Evolutionary conservation across 2,113 vertebrate species (phyloP).

Genomic region (Podocnemis expansa): DNA sequence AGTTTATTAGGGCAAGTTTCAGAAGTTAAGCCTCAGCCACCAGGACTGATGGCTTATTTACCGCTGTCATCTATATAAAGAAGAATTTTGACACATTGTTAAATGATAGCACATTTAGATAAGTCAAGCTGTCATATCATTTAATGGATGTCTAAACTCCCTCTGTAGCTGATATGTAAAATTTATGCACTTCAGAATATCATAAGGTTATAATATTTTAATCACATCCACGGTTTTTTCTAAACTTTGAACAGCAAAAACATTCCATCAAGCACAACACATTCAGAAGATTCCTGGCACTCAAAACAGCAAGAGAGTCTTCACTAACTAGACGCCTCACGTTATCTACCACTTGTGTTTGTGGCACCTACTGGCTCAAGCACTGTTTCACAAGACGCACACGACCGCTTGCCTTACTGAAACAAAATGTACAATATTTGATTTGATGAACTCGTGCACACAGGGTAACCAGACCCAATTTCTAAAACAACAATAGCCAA

Average conservation of each 20-base stretch:
- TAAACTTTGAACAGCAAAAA: constrained; percentile 69
- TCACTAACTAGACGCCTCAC: neutral
- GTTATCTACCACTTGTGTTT: constrained; percentile 9
- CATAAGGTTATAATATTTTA: constrained; percentile 85
- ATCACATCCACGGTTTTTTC: constrained; percentile 75
- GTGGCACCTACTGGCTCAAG: neutral
- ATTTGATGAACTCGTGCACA: neutral
- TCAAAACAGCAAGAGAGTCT: neutral
- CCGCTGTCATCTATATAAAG: constrained; percentile 83
- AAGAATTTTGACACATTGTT: constrained; percentile 86
- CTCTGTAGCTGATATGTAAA: constrained; percentile 82
- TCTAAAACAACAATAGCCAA: constrained; percentile 36
- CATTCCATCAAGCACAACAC: constrained; percentile 30
- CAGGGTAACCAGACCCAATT: constrained; percentile 21
- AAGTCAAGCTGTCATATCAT: constrained; percentile 86
- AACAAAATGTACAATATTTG: neutral
- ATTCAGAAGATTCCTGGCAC: constrained; percentile 16
- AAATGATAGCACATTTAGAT: constrained; percentile 88
- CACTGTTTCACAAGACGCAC: neutral
- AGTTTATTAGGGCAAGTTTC: constrained; percentile 60
- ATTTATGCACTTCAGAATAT: constrained; percentile 86
- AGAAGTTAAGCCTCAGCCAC: constrained; percentile 76
- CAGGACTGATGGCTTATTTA: constrained; percentile 85
- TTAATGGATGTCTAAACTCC: constrained; percentile 86
- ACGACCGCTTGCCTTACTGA: neutral